A percentile compares a stretch with the other conserved stretches of the same genome.
Evolutionary conservation across 2,888 invertebrate genomes (phyloP).

Genomic region (Tupiocoris notatus): DNA sequence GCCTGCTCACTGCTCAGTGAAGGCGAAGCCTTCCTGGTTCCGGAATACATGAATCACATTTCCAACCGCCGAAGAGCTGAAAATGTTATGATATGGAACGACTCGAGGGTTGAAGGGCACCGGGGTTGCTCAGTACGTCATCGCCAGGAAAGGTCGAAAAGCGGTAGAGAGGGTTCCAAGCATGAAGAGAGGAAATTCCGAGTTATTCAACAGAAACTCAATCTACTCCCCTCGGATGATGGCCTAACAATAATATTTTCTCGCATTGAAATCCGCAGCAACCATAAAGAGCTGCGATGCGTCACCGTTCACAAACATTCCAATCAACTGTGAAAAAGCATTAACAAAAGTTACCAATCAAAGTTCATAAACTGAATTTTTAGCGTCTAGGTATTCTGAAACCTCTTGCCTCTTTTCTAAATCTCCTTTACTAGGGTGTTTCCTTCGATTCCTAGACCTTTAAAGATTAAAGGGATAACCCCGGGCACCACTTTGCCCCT

Average conservation of each 20-base stretch:
- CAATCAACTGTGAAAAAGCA: neutral
- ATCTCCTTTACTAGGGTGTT: neutral
- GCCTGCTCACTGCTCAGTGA: neutral
- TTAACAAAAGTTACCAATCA: too few relatives aligned
- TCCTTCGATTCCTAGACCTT: conserved; percentile 1
- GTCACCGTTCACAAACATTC: too few relatives aligned
- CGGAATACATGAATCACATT: conserved; percentile 36
- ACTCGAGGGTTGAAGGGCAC: neutral
- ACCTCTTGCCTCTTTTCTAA: neutral
- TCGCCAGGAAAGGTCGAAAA: neutral
- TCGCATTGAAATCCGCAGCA: neutral
- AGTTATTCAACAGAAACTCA: neutral
- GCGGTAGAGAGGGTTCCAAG: too few relatives aligned
- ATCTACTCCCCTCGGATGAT: neutral
- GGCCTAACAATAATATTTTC: neutral
- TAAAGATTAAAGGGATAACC: conserved; percentile 22
- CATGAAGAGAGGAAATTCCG: neutral
- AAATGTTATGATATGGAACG: neutral
- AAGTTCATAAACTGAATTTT: neutral
- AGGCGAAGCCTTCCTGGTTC: conserved; percentile 22
- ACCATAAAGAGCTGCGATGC: neutral
- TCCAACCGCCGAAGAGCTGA: neutral
- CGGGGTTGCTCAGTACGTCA: neutral
- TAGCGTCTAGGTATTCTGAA: too few relatives aligned
- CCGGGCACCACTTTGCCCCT: conserved; percentile 30